Evolutionary conservation across 64 coral and sea anemone genomes (phyloP).

Genomic region (Exaiptasia diaphana): DNA sequence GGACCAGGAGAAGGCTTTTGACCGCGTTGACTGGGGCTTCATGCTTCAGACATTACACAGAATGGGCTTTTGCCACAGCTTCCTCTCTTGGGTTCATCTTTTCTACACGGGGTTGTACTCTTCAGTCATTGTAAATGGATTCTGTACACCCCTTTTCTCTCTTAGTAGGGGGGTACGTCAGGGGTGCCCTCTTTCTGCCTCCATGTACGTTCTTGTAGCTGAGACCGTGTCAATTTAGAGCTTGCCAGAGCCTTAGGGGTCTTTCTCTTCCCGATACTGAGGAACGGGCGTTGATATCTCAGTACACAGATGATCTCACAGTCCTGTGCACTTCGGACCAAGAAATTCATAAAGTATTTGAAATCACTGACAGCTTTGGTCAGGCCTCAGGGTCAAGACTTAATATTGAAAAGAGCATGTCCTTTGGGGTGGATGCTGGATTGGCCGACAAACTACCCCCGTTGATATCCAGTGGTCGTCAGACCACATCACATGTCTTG

Average conservation of each 20-base stretch:
- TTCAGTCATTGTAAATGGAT: not conserved
- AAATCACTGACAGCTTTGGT: not conserved
- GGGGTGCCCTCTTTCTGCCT: not conserved
- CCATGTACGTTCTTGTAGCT: not conserved
- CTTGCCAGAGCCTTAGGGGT: no score
- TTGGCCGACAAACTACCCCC: not conserved
- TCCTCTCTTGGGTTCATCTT: not conserved
- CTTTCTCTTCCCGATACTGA: not conserved
- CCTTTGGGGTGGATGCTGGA: not conserved
- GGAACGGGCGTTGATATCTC: not conserved
- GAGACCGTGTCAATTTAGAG: no score
- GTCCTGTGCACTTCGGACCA: not conserved
- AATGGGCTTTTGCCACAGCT: constrained; percentile 6
- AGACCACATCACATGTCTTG: not conserved
- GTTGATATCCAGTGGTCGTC: not conserved
- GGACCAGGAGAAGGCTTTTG: no score
- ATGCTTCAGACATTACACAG: not conserved
- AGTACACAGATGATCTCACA: constrained; percentile 32
- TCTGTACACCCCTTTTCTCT: not conserved
- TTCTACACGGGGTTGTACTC: not conserved
- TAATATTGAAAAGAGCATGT: not conserved
- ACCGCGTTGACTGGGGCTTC: constrained; percentile 25
- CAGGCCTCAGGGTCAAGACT: not conserved
- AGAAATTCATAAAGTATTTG: not conserved
- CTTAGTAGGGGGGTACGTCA: not conserved